Base-by-base conservation (phyloP, 2,888 invertebrate genomes). In the Osedax fenrisi region DNA sequence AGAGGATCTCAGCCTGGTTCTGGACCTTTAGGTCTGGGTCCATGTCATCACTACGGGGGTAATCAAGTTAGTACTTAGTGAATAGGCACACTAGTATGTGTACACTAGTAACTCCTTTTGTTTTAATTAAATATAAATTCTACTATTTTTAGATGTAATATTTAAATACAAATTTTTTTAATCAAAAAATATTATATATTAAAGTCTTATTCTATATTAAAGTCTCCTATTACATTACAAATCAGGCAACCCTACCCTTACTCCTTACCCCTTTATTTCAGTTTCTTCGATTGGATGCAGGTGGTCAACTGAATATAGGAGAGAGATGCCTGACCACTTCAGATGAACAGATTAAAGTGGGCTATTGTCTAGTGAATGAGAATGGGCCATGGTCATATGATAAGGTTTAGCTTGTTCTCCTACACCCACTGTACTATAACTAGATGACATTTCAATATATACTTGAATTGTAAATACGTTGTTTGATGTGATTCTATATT, bases 31-130 rank as follows among this genome's bases (percentile, higher is more conserved):
- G 94, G 94, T 76, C 89, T 92, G 17, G 90, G 92, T 21, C 88
- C 90, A 73, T 98, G 97, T 82, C 97, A 98, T 85, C 94, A 95
- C 25, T 89, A 90, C 80, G 96, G 97, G 76, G 95, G 92, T 83
- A 97, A 95, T 86, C 90, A 90, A 87, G 88, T 89, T 27, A 56
- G 71, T 26, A 21, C 64, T 17, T 25, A 13, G 25, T 2, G 2
- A 64, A 64, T 13, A 10, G 13, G 1, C 13, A 25, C 22, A n/a
- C n/a, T n/a, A n/a, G n/a, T n/a, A n/a, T n/a, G n/a, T n/a, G n/a
- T n/a, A n/a, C n/a, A n/a, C n/a, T n/a, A n/a, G n/a, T n/a, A n/a
- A n/a, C n/a, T n/a, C n/a, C n/a, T n/a, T n/a, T n/a, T n/a, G n/a
- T n/a, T n/a, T n/a, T n/a, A n/a, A n/a, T n/a, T n/a, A n/a, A n/a